These are phyloP conservation scores for Drosophila guanche DNA, from an alignment of 1,140 invertebrate species.

Conservation along the genomic window DNA sequence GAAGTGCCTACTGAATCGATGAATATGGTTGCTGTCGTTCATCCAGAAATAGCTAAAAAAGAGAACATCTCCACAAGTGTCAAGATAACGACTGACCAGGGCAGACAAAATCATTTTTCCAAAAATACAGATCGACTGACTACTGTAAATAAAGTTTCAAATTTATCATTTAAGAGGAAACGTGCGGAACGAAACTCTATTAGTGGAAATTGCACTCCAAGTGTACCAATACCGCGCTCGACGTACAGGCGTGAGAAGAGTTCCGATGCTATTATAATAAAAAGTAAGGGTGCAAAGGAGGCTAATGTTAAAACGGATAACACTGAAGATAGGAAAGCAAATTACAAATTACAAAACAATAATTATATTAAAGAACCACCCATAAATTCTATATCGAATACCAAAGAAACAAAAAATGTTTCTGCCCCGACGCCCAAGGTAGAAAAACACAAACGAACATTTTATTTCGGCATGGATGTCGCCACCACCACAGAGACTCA, in stretches of 20 bases:
- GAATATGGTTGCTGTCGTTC: not conserved
- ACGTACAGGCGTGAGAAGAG: slow-evolving; percentile 51
- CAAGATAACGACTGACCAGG: slow-evolving; percentile 9
- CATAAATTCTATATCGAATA: too few relatives aligned
- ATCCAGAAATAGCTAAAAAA: not conserved
- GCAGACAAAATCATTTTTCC: slow-evolving; percentile 23
- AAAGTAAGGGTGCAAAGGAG: slow-evolving; percentile 25
- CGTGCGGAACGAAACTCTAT: slow-evolving; percentile 23
- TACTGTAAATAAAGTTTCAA: slow-evolving; percentile 7
- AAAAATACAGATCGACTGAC: slow-evolving; percentile 32
- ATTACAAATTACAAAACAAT: not conserved
- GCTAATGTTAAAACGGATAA: not conserved
- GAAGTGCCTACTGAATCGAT: slow-evolving; percentile 22
- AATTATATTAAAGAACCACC: not conserved
- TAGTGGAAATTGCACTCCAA: slow-evolving; percentile 6
- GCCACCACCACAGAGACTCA: not conserved
- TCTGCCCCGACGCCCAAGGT: slow-evolving; percentile 33
- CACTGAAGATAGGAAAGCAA: not conserved
- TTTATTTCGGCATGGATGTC: slow-evolving; percentile 91
- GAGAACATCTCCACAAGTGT: not conserved
- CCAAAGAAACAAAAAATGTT: too few relatives aligned
- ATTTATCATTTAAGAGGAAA: slow-evolving; percentile 15
- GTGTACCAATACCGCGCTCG: not conserved
- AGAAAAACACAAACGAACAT: slow-evolving; percentile 86
- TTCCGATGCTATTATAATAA: slow-evolving; percentile 48